These are phyloP conservation scores for Palaemon carinicauda DNA, from an alignment of 1,140 invertebrate species.

Conservation along the genomic window DNA sequence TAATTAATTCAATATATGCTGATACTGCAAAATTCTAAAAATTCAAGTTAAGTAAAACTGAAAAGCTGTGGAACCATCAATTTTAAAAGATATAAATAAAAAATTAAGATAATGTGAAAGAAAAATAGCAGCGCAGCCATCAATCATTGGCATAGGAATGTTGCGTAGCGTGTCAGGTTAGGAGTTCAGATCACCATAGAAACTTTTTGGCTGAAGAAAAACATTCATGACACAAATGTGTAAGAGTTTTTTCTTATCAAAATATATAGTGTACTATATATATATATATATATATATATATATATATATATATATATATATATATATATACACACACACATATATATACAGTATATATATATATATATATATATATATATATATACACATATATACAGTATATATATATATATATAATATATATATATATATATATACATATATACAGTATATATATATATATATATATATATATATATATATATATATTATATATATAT, in stretches of 20 bases:
- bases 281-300: no score
- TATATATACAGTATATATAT: background rate
- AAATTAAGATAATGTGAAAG: background rate
- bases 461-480: background rate
- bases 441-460: background rate
- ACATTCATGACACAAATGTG: no score
- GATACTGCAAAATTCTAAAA: background rate
- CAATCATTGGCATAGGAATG: no score
- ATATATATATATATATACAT: background rate
- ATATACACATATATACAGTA: background rate
- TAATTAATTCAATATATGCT: background rate
- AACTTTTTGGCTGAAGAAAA: no score
- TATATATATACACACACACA: background rate
- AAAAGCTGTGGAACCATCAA: background rate
- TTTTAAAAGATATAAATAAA: background rate
- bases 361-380: background rate
- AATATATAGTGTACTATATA: no score
- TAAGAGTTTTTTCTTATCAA: no score
- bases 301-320: background rate
- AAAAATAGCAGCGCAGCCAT: no score
- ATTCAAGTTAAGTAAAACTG: background rate
- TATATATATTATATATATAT: background rate
- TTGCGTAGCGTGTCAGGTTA: no score
- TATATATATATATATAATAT: background rate
- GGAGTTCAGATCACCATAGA: no score